These are phyloP conservation scores for Xiphophorus couchianus DNA, from an alignment of 2,113 vertebrate species.

Conservation along the genomic window DNA sequence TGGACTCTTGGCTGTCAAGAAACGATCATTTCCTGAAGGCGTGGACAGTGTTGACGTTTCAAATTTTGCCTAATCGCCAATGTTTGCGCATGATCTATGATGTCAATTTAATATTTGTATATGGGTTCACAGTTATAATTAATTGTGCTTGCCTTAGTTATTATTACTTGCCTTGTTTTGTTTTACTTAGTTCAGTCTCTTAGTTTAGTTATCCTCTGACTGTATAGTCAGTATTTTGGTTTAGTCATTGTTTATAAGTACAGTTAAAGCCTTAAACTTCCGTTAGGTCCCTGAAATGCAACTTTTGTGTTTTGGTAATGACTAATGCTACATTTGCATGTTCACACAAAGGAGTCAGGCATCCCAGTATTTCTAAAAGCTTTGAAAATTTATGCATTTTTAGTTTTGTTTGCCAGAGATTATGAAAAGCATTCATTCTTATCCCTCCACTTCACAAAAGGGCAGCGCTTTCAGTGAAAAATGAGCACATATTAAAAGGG, in stretches of 20 bases:
- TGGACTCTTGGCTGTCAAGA: too few species aligned
- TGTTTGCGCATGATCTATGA: too few species aligned
- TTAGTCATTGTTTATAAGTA: constrained; percentile 46
- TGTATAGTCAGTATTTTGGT: constrained; percentile 27
- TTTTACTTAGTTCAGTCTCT: too few species aligned
- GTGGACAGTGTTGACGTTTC: too few species aligned
- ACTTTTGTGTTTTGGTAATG: not conserved
- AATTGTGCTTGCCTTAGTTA: too few species aligned
- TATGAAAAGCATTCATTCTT: not conserved
- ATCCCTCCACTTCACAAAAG: not conserved
- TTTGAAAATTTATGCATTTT: not conserved
- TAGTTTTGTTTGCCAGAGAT: not conserved
- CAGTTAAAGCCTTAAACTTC: constrained; percentile 42
- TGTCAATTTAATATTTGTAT: too few species aligned
- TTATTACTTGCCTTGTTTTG: too few species aligned
- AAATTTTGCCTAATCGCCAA: too few species aligned
- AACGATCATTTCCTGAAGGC: too few species aligned
- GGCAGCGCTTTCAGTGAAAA: not conserved
- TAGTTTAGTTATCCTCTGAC: too few species aligned
- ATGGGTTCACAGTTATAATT: too few species aligned
- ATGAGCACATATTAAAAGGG: not conserved
- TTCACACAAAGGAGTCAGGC: not conserved
- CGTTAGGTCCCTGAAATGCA: constrained; percentile 5
- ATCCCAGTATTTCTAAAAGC: not conserved
- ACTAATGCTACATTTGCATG: not conserved